phyloP scores from a whole-genome alignment of 1,140 invertebrate species.

The Gyrodactylus bullatarudis region DNA sequence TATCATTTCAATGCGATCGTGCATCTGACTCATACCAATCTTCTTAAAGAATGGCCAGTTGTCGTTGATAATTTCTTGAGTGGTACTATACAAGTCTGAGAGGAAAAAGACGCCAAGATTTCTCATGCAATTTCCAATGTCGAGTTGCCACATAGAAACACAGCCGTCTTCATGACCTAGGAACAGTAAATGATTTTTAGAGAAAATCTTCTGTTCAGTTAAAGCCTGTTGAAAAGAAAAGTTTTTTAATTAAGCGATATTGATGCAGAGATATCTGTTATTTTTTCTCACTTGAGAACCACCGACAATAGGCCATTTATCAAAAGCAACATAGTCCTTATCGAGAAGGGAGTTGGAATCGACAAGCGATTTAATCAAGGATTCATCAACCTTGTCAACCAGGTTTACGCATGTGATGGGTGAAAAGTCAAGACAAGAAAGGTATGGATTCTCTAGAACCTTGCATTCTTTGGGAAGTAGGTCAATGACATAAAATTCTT shows the following conservation, averaged over 20 bases:
- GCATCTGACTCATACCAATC: not conserved
- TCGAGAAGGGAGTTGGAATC: not conserved
- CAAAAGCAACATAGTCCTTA: not conserved
- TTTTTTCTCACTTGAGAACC: too few species aligned
- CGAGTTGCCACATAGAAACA: not conserved
- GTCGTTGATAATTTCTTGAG: not conserved
- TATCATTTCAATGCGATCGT: not conserved
- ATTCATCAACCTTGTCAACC: not conserved
- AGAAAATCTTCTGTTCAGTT: not conserved
- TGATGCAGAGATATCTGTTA: too few species aligned
- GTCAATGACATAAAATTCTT: not conserved
- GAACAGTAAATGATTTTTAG: not conserved
- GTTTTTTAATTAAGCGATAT: too few species aligned
- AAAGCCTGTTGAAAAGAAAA: too few species aligned
- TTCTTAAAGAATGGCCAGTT: not conserved
- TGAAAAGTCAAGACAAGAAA: not conserved
- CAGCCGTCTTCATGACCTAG: not conserved
- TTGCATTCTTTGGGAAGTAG: not conserved
- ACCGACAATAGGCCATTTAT: not conserved
- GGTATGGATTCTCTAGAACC: not conserved
- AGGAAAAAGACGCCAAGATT: not conserved
- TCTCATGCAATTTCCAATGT: not conserved
- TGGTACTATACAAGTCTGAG: not conserved
- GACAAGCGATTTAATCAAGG: not conserved
- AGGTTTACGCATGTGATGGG: not conserved